These are phyloP conservation scores for Zaprionus ornatus DNA, from an alignment of 1,140 invertebrate genomes.

Conservation along the genomic window DNA sequence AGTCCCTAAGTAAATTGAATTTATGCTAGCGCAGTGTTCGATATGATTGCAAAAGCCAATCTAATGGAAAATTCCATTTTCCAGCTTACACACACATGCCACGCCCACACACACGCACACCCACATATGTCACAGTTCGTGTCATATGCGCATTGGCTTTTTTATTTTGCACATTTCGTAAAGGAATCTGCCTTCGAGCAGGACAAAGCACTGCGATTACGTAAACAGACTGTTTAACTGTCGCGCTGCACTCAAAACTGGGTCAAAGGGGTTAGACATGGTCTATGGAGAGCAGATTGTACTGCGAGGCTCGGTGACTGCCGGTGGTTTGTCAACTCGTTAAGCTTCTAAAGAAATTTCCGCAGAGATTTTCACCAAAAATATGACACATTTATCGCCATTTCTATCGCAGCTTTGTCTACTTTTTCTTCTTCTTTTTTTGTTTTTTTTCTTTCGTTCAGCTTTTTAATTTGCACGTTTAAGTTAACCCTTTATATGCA, in stretches of 20 bases:
- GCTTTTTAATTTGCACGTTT: neutral
- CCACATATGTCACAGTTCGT: constrained; percentile 3
- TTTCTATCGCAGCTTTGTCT: neutral
- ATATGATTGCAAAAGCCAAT: constrained; percentile 69
- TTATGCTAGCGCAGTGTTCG: constrained; percentile 50
- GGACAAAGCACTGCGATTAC: constrained; percentile 38
- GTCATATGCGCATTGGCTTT: constrained; percentile 26
- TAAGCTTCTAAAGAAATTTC: neutral
- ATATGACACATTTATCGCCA: neutral
- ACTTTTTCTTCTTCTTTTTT: neutral
- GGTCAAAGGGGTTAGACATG: neutral
- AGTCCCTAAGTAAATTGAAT: constrained; percentile 59
- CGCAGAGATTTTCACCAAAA: neutral
- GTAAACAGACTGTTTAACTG: constrained; percentile 31
- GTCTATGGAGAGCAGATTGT: neutral
- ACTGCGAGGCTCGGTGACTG: no score
- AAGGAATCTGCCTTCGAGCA: constrained; percentile 9
- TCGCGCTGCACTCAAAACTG: constrained; percentile 4
- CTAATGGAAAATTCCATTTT: constrained; percentile 74
- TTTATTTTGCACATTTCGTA: constrained; percentile 32
- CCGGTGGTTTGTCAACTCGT: neutral
- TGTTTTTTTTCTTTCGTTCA: neutral
- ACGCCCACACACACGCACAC: neutral
- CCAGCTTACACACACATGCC: constrained; percentile 1
- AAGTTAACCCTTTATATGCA: constrained; percentile 9